phyloP scores from a whole-genome alignment of 2,797 vertebrate species.

The Acrossocheilus fasciatus region DNA sequence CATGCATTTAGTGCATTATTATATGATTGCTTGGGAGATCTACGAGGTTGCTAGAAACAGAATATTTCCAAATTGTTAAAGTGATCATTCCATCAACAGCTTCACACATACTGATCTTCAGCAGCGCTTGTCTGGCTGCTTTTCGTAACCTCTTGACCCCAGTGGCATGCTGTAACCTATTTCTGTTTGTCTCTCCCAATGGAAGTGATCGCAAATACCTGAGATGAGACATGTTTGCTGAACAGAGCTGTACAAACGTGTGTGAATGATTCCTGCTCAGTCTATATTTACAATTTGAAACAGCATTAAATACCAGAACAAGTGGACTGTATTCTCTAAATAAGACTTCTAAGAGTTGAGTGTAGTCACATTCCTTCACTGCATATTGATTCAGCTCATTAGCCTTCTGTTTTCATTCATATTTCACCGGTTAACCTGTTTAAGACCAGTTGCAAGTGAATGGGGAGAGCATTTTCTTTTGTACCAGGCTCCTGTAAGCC shows the following conservation, averaged over 20 bases:
- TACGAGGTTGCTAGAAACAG: background rate
- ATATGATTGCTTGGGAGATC: background rate
- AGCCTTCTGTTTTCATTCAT: conserved; percentile 2
- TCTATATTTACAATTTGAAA: background rate
- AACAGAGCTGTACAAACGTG: conserved; percentile 1
- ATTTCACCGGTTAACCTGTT: conserved; percentile 23
- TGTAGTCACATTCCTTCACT: background rate
- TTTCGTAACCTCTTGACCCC: conserved; percentile 63
- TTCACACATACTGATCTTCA: conserved; percentile 51
- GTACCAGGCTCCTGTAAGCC: conserved; percentile 52
- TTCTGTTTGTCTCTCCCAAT: conserved; percentile 40
- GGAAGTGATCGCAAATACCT: background rate
- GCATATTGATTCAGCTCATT: background rate
- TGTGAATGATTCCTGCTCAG: background rate
- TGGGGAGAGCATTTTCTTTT: conserved; percentile 25
- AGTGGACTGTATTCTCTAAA: background rate
- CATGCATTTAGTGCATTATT: background rate
- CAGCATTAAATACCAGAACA: background rate
- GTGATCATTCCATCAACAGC: background rate
- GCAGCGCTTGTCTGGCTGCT: conserved; percentile 66
- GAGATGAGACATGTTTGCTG: conserved; percentile 4
- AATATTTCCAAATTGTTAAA: conserved; percentile 14
- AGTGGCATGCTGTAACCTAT: conserved; percentile 47
- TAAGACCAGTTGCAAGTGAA: conserved; percentile 51
- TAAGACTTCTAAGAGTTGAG: background rate